phyloP scores from a whole-genome alignment of 35 echinoderm and acorn worm genomes.

The Chiridota heheva region DNA sequence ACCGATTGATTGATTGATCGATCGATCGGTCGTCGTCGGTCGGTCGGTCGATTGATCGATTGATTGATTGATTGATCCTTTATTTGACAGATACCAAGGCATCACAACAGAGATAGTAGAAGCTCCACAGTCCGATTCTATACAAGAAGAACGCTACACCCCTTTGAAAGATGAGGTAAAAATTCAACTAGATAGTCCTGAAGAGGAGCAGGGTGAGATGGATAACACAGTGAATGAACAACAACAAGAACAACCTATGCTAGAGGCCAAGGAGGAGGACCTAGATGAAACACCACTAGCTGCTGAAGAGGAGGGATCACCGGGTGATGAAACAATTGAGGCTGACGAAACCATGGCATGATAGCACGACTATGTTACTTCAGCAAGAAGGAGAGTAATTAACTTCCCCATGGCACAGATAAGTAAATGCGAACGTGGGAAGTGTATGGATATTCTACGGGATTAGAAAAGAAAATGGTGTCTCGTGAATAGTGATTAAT shows the following conservation, averaged over 20 bases:
- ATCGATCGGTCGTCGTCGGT: too few relatives aligned
- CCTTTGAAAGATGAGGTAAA: constrained; percentile 40
- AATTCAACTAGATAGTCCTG: constrained; percentile 31
- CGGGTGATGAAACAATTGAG: constrained; percentile 32
- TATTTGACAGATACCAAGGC: constrained; percentile 44
- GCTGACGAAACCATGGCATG: constrained; percentile 28
- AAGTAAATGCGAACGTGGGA: too few relatives aligned
- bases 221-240: constrained; percentile 47
- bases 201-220: constrained; percentile 52
- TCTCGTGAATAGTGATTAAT: too few relatives aligned
- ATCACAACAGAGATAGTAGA: constrained; percentile 48
- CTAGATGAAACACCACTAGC: constrained; percentile 29
- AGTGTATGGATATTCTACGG: too few relatives aligned
- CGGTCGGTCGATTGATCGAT: too few relatives aligned
- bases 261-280: constrained; percentile 35
- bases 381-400: too few relatives aligned
- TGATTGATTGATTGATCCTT: too few relatives aligned
- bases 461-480: too few relatives aligned
- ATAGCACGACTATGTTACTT: not conserved
- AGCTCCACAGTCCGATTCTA: constrained; percentile 21
- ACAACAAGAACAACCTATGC: not conserved
- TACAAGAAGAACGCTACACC: constrained; percentile 39
- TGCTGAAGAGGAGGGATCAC: not conserved
- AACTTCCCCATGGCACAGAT: too few relatives aligned
- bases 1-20: too few relatives aligned